These are phyloP conservation scores for Galeopterus variegatus DNA, from an alignment of 2,113 vertebrate genomes.

Conservation along the genomic window DNA sequence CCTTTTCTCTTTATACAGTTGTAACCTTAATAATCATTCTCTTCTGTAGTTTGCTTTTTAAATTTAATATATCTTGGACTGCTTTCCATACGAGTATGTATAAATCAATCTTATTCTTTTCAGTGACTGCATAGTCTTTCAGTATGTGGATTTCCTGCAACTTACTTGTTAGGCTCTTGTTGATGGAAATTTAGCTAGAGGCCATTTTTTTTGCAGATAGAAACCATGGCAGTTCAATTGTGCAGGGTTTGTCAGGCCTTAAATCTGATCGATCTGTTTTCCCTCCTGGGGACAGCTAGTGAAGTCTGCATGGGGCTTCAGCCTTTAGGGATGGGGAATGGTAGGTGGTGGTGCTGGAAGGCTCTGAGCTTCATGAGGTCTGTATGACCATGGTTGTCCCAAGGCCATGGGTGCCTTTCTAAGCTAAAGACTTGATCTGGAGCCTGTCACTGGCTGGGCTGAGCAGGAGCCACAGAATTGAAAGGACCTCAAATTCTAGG, in stretches of 20 bases:
- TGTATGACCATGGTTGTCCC: accelerated
- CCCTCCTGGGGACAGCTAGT: not conserved
- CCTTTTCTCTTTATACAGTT: not conserved
- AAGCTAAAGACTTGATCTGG: not conserved
- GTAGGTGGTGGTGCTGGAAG: not conserved
- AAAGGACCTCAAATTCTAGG: not conserved
- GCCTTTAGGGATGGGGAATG: not conserved
- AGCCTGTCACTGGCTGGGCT: not conserved
- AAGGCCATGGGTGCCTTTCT: not conserved
- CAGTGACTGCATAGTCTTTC: not conserved
- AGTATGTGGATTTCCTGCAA: not conserved
- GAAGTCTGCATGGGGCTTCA: not conserved
- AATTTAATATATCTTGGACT: not conserved
- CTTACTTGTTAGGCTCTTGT: not conserved
- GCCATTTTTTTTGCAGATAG: not conserved
- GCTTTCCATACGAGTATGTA: not conserved
- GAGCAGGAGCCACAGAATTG: not conserved
- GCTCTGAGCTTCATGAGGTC: not conserved
- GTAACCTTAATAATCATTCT: not conserved
- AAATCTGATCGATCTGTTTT: not conserved
- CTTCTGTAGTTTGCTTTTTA: not conserved
- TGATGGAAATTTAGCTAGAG: not conserved
- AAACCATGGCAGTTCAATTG: not conserved
- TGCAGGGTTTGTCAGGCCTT: not conserved
- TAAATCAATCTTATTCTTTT: not conserved